Conservation (phyloP, 1,140 invertebrate species). For the Heliothis subflexa region DNA sequence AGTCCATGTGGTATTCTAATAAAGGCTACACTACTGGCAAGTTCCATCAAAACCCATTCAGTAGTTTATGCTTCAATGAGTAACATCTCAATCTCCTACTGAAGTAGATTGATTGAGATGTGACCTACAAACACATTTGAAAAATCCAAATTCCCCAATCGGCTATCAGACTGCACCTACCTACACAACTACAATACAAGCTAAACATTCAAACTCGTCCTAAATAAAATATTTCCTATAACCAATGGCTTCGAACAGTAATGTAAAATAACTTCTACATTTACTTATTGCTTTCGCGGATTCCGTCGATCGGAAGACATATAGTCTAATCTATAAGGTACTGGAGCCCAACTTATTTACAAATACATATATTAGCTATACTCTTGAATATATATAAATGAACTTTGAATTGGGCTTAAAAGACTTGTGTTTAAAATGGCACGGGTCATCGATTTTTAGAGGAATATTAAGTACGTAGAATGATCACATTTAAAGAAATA, state of each 20-base stretch:
- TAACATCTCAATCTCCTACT: no score
- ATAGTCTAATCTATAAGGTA: conserved; percentile 51
- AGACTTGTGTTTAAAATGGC: conserved; percentile 9
- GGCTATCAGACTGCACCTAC: background rate
- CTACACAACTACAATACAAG: conserved; percentile 53
- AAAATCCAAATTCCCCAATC: background rate
- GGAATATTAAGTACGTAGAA: conserved; percentile 27
- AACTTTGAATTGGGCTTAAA: background rate
- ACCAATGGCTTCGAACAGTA: conserved; percentile 34
- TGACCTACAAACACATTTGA: no score
- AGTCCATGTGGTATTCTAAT: no score
- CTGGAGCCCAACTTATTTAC: conserved; percentile 39
- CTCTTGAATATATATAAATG: conserved; percentile 8
- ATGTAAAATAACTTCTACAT: conserved; percentile 58
- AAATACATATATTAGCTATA: conserved; percentile 38
- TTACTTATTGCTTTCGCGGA: conserved; percentile 66
- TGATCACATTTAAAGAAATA: background rate
- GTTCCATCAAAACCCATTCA: no score
- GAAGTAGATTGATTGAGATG: no score
- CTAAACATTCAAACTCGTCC: conserved; percentile 62
- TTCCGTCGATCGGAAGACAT: conserved; percentile 65
- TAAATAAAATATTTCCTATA: conserved; percentile 54
- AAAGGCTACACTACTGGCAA: no score
- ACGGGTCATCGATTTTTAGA: conserved; percentile 13
- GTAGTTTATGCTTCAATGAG: no score